A percentile compares a stretch with the other conserved stretches of the same genome.
phyloP scores from a whole-genome alignment of 2,888 invertebrate species.

The Notocelia uddmanniana region DNA sequence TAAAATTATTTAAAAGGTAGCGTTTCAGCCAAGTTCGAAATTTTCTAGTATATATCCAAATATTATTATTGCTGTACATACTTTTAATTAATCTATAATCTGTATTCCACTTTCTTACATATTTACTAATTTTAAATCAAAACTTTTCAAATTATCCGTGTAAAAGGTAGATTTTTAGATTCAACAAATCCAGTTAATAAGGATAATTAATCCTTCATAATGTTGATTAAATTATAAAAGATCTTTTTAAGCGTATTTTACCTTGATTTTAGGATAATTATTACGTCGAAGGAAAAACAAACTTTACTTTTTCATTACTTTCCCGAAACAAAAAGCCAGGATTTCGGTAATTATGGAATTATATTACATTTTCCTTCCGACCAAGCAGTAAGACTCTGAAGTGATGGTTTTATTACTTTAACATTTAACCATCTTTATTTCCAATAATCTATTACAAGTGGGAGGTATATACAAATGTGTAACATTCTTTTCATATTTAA shows the following conservation, averaged over 20 bases:
- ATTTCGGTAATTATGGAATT: neutral
- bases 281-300: neutral
- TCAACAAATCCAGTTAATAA: neutral
- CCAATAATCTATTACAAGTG: neutral
- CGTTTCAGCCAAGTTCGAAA: neutral
- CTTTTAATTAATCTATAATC: too few relatives aligned
- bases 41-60: neutral
- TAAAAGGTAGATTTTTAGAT: neutral
- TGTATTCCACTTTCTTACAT: neutral
- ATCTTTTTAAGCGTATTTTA: neutral
- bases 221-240: neutral
- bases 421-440: neutral
- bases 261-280: conserved; percentile 5
- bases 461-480: conserved; percentile 16
- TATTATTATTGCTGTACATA: neutral
- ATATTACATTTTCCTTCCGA: conserved; percentile 17
- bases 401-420: conserved; percentile 1
- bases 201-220: neutral
- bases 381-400: neutral
- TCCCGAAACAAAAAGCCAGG: neutral
- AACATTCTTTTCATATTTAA: conserved; percentile 5
- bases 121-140: neutral
- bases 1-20: neutral
- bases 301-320: neutral
- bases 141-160: too few relatives aligned